Evolutionary conservation across 2,888 invertebrate genomes (phyloP).

Genomic region (Idaea biselata): DNA sequence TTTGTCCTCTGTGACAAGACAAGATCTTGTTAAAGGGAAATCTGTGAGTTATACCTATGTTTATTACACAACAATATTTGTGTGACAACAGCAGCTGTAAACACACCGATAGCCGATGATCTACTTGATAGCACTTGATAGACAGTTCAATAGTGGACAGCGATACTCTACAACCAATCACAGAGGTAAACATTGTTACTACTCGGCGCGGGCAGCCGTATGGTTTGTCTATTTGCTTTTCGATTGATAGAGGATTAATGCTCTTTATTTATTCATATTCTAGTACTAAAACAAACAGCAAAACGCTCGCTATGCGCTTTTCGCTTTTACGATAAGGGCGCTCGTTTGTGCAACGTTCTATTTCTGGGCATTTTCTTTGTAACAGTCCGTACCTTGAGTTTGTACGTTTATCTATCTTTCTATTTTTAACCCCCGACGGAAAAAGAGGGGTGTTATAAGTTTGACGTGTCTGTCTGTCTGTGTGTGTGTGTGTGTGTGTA

Average conservation of each 20-base stretch:
- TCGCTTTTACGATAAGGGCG: too few relatives aligned
- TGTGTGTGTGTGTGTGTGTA: too few relatives aligned
- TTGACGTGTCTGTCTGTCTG: too few relatives aligned
- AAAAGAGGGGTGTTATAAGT: too few relatives aligned
- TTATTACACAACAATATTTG: too few relatives aligned
- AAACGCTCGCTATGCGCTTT: too few relatives aligned
- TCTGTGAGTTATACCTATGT: background rate
- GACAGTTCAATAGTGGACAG: constrained; percentile 14
- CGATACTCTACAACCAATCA: constrained; percentile 44
- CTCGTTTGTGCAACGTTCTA: too few relatives aligned
- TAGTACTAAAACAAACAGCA: too few relatives aligned
- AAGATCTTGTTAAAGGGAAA: background rate
- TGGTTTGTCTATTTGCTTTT: constrained; percentile 32
- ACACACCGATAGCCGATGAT: constrained; percentile 10
- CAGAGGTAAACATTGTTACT: constrained; percentile 40
- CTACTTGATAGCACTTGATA: constrained; percentile 35
- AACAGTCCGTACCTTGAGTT: too few relatives aligned
- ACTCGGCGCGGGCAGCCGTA: constrained; percentile 9
- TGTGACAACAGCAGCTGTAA: background rate
- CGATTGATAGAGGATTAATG: constrained; percentile 26
- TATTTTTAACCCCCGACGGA: too few relatives aligned
- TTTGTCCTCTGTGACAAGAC: background rate
- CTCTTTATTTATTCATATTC: constrained; percentile 2
- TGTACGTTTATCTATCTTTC: too few relatives aligned
- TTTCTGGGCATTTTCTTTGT: too few relatives aligned